Evolutionary conservation across 2,113 vertebrate species (phyloP).

Genomic region (Thinocorus orbignyianus): DNA sequence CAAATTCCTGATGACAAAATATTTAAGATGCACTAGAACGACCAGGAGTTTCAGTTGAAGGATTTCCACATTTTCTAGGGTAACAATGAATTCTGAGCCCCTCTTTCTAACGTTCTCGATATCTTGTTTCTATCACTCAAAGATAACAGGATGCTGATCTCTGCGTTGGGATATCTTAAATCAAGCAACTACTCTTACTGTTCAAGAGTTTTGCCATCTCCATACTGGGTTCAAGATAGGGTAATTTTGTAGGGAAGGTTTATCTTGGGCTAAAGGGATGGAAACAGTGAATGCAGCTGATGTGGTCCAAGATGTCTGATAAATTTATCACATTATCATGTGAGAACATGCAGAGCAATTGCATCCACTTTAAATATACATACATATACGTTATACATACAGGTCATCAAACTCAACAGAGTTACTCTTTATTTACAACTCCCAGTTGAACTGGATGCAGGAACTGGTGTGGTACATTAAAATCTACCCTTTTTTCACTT

Average conservation of each 20-base stretch:
- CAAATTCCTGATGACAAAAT: neutral
- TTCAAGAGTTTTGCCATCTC: neutral
- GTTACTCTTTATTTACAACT: neutral
- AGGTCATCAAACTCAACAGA: neutral
- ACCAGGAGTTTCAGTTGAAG: neutral
- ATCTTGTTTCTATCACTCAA: neutral
- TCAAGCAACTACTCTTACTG: neutral
- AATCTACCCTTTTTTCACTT: conserved; percentile 59
- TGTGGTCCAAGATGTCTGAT: neutral
- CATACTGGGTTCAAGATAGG: neutral
- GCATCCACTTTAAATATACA: neutral
- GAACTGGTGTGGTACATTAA: conserved; percentile 37
- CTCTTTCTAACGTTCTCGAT: neutral
- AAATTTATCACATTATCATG: neutral
- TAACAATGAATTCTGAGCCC: neutral
- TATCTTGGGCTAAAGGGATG: neutral
- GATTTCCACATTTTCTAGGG: neutral
- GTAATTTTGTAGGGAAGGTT: neutral
- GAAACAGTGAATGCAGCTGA: neutral
- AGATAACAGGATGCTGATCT: neutral
- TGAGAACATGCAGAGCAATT: neutral
- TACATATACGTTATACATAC: neutral
- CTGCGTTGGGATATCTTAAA: neutral
- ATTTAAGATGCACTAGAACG: neutral
- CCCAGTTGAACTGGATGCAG: neutral